phyloP scores from a whole-genome alignment of 2,113 vertebrate species.

The Serinus canaria region DNA sequence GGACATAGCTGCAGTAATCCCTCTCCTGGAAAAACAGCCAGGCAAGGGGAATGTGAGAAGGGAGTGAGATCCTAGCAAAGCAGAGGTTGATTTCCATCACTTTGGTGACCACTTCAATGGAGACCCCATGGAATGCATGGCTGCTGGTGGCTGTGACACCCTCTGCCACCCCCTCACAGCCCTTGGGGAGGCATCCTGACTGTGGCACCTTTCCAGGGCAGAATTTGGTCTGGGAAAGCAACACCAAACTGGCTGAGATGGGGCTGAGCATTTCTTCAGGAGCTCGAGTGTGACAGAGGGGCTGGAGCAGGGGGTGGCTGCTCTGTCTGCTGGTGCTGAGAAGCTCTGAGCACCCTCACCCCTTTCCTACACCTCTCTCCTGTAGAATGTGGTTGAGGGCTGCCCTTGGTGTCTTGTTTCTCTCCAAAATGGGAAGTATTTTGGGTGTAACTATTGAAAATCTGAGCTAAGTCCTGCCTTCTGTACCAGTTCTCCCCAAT shows the following conservation, averaged over 20 bases:
- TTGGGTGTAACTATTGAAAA: background rate
- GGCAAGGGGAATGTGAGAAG: background rate
- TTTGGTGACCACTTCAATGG: background rate
- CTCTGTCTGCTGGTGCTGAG: background rate
- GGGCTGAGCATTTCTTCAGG: background rate
- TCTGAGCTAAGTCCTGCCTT: background rate
- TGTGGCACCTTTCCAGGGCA: background rate
- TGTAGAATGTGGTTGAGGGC: background rate
- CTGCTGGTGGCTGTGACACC: background rate
- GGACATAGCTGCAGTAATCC: background rate
- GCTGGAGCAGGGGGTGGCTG: background rate
- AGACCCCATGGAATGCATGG: fast-evolving
- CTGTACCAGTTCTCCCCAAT: background rate
- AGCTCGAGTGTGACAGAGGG: fast-evolving
- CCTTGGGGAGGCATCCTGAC: background rate
- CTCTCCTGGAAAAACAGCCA: background rate
- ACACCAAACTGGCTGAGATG: background rate
- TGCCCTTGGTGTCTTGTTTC: background rate
- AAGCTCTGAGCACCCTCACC: background rate
- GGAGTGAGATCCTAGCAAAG: fast-evolving
- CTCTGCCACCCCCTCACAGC: background rate
- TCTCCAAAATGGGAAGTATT: background rate
- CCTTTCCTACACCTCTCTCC: background rate
- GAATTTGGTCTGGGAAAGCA: background rate
- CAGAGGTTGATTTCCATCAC: background rate